Evolutionary conservation across 2,113 vertebrate species (phyloP).

Genomic region (Alligator sinensis): DNA sequence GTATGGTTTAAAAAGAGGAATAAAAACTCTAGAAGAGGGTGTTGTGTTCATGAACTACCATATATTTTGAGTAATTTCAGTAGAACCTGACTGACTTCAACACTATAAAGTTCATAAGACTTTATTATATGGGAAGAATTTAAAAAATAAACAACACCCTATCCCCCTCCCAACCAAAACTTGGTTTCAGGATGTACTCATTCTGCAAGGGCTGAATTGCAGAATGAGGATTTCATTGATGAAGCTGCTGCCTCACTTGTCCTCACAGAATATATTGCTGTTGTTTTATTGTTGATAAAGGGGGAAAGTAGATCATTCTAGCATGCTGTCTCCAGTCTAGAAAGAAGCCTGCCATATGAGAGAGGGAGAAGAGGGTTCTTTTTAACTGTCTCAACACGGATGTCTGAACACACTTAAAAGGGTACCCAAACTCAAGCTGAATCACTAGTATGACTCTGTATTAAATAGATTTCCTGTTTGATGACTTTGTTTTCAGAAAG

Average conservation of each 20-base stretch:
- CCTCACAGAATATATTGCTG: not conserved
- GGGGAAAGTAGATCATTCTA: slow-evolving; percentile 2
- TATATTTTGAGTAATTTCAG: not conserved
- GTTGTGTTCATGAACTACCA: not conserved
- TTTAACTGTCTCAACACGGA: not conserved
- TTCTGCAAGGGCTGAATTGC: not conserved
- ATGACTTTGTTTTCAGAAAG: not conserved
- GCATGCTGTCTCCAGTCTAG: slow-evolving; percentile 19
- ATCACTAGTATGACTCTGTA: not conserved
- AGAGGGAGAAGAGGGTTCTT: slow-evolving; percentile 18
- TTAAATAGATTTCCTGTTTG: not conserved
- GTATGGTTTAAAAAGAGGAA: not conserved
- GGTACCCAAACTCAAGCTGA: slow-evolving; percentile 8
- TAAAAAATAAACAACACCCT: not conserved
- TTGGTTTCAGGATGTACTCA: slow-evolving; percentile 20
- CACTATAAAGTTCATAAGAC: slow-evolving; percentile 11
- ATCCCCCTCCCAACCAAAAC: too few species aligned
- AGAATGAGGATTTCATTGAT: not conserved
- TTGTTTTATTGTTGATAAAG: slow-evolving; percentile 40
- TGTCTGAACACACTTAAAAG: not conserved
- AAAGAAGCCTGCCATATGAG: slow-evolving; percentile 61
- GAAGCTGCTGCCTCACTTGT: slow-evolving; percentile 17
- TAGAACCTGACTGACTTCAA: not conserved
- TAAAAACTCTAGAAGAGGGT: not conserved
- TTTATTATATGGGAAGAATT: slow-evolving; percentile 5